phyloP scores from a whole-genome alignment of 1,140 invertebrate genomes.

The Zaprionus lachaisei region DNA sequence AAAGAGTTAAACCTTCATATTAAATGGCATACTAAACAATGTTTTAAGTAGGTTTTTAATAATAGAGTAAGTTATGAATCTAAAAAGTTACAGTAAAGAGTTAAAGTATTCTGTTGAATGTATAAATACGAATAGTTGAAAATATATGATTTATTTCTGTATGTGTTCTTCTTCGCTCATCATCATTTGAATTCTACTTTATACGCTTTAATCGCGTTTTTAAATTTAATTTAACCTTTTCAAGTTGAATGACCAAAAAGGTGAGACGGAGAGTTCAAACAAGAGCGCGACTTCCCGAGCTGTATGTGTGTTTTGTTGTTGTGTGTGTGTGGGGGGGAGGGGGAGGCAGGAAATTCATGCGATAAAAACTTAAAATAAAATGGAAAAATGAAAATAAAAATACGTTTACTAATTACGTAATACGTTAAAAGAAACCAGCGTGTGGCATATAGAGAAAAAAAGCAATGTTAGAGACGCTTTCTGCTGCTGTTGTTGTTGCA shows the following conservation, averaged over 20 bases:
- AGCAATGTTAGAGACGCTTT: conserved; percentile 19
- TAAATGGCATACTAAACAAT: too few relatives aligned
- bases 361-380: conserved; percentile 66
- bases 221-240: conserved; percentile 7
- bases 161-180: not conserved
- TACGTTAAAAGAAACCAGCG: conserved; percentile 53
- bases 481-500: conserved; percentile 15
- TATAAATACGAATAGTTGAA: not conserved
- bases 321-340: conserved; percentile 17
- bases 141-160: not conserved
- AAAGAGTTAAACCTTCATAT: too few relatives aligned
- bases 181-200: not conserved
- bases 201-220: not conserved
- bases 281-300: conserved; percentile 42
- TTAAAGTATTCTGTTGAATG: too few relatives aligned
- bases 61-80: too few relatives aligned
- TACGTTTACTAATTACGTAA: conserved; percentile 72
- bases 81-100: too few relatives aligned
- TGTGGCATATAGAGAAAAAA: conserved; percentile 65
- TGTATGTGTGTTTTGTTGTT: not conserved
- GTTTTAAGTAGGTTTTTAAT: too few relatives aligned
- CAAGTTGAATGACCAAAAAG: conserved; percentile 56
- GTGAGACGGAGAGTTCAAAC: conserved; percentile 64
- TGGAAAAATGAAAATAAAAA: conserved; percentile 27
- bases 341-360: conserved; percentile 65